Conservation (phyloP, 2,888 invertebrate species). For the Chrysopilus asiliformis region DNA sequence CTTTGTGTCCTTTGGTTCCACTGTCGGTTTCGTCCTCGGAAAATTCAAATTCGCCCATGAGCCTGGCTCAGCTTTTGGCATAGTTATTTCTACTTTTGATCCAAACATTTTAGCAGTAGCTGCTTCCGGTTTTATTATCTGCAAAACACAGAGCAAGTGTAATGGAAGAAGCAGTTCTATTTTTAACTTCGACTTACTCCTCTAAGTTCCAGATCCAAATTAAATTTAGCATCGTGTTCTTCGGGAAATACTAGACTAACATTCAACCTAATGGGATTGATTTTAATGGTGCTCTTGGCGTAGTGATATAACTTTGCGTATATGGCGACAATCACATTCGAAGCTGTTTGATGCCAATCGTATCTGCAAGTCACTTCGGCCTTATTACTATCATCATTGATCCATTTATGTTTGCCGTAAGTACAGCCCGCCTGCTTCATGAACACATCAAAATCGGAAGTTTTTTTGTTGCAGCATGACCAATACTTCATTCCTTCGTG, state of each 20-base stretch:
- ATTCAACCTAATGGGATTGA: slow-evolving; percentile 71
- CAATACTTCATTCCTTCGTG: slow-evolving; percentile 96
- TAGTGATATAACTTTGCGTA: slow-evolving; percentile 87
- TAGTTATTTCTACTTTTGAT: slow-evolving; percentile 83
- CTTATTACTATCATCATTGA: slow-evolving; percentile 45
- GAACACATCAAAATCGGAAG: slow-evolving; percentile 87
- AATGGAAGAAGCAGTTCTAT: slow-evolving; percentile 6
- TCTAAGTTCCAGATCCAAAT: slow-evolving; percentile 62
- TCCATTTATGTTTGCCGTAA: slow-evolving; percentile 76
- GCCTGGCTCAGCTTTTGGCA: slow-evolving; percentile 74
- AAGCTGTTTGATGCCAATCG: slow-evolving; percentile 92
- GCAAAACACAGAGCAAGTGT: no score
- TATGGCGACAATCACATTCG: slow-evolving; percentile 70
- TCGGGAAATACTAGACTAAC: slow-evolving; percentile 65
- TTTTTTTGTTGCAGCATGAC: slow-evolving; percentile 89
- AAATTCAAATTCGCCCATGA: slow-evolving; percentile 68
- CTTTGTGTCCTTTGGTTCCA: slow-evolving; percentile 6
- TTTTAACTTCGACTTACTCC: no score
- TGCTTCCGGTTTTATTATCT: slow-evolving; percentile 63
- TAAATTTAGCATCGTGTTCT: slow-evolving; percentile 54
- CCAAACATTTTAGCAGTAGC: slow-evolving; percentile 67
- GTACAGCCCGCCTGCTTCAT: slow-evolving; percentile 84
- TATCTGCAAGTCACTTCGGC: slow-evolving; percentile 69
- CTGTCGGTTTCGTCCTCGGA: slow-evolving; percentile 30
- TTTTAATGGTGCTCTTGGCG: slow-evolving; percentile 54